Evolutionary conservation across 2,888 invertebrate genomes (phyloP).

Genomic region (Crematogaster levior): DNA sequence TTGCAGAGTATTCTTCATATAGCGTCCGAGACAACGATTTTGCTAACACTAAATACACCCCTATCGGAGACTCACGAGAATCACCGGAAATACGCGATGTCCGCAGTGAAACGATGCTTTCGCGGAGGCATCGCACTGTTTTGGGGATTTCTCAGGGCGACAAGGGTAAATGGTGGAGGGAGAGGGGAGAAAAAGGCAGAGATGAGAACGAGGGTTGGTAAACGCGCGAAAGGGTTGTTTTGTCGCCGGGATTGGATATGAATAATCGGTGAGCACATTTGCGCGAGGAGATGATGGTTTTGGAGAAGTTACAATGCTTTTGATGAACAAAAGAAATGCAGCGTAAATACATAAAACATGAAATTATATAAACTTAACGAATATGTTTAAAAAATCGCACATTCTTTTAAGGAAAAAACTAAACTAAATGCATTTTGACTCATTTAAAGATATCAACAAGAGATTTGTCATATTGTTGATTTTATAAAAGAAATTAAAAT

Average conservation of each 20-base stretch:
- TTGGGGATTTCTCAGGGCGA: not conserved
- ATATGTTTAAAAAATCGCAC: not conserved
- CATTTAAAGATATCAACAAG: not conserved
- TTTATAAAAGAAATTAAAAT: not conserved
- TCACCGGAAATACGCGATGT: constrained; percentile 70
- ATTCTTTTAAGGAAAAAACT: not conserved
- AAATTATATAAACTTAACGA: not conserved
- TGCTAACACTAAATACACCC: not conserved
- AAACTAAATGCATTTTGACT: not conserved
- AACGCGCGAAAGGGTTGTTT: constrained; percentile 24
- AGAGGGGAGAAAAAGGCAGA: not conserved
- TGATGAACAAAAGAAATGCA: not conserved
- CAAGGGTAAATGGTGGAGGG: not conserved
- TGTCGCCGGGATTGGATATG: constrained; percentile 31
- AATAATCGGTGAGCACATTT: constrained; percentile 31
- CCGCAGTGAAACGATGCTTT: constrained; percentile 50
- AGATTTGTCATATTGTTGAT: not conserved
- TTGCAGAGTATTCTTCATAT: not conserved
- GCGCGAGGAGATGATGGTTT: not conserved
- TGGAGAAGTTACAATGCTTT: not conserved
- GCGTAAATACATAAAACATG: not conserved
- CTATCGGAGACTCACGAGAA: constrained; percentile 67
- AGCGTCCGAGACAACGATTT: not conserved
- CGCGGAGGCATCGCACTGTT: constrained; percentile 41
- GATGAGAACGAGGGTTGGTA: constrained; percentile 13